These are phyloP conservation scores for Lordiphosa stackelbergi DNA, from an alignment of 1,140 invertebrate species.

Conservation along the genomic window DNA sequence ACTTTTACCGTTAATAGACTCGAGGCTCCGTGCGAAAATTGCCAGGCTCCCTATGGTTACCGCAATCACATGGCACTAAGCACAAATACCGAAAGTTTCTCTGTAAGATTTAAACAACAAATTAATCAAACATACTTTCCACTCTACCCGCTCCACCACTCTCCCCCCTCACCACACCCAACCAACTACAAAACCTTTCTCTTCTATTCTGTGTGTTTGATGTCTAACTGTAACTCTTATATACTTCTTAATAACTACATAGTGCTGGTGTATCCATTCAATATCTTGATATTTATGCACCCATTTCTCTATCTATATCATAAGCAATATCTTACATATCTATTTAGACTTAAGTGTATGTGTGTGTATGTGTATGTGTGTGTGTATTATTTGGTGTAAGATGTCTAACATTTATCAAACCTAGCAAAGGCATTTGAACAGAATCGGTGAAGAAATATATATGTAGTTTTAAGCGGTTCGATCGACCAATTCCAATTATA, in stretches of 20 bases:
- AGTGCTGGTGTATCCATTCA: conserved; percentile 7
- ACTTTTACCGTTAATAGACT: conserved; percentile 42
- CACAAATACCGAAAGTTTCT: conserved; percentile 79
- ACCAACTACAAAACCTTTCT: neutral
- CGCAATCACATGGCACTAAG: conserved; percentile 82
- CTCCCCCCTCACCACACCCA: neutral
- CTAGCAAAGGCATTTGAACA: neutral
- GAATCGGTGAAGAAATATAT: too few species aligned
- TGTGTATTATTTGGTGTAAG: too few species aligned
- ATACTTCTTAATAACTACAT: neutral
- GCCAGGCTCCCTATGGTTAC: conserved; percentile 82
- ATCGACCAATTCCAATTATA: too few species aligned
- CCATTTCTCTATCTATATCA: neutral
- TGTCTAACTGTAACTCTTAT: conserved; percentile 2
- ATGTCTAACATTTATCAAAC: conserved; percentile 4
- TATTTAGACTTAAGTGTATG: conserved; percentile 13
- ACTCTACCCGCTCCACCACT: neutral
- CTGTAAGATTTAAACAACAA: conserved; percentile 72
- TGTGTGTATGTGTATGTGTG: conserved; percentile 21
- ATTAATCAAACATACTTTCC: neutral
- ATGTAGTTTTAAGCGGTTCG: too few species aligned
- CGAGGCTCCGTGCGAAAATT: conserved; percentile 77
- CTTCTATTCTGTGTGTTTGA: neutral
- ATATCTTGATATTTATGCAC: conserved; percentile 11
- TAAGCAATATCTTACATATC: neutral